phyloP scores from a whole-genome alignment of 2,888 invertebrate genomes.

The Apodemia zela region DNA sequence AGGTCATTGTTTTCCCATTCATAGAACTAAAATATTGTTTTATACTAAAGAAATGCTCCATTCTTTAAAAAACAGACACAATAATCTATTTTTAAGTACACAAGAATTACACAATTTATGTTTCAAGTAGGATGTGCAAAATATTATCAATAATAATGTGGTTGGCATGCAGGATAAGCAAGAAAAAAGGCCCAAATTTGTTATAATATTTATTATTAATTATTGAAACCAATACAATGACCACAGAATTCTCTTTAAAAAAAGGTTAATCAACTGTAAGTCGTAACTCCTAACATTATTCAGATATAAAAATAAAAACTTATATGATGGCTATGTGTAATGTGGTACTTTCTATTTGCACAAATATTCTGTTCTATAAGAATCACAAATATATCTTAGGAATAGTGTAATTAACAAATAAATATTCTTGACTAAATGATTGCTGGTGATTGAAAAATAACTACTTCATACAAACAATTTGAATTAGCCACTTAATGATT shows the following conservation, averaged over 20 bases:
- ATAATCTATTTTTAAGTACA: neutral
- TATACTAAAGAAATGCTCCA: neutral
- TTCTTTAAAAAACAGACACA: neutral
- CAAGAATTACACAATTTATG: neutral
- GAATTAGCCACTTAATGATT: slow-evolving; percentile 9
- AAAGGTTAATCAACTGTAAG: slow-evolving; percentile 42
- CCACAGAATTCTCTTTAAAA: slow-evolving; percentile 39
- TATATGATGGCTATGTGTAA: slow-evolving; percentile 45
- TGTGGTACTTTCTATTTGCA: slow-evolving; percentile 17
- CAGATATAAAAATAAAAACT: slow-evolving; percentile 74
- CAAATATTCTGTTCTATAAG: slow-evolving; percentile 8
- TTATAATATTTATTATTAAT: slow-evolving; percentile 71
- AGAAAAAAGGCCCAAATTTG: slow-evolving; percentile 71
- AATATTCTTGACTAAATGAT: slow-evolving; percentile 11
- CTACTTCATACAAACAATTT: neutral
- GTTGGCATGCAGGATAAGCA: slow-evolving; percentile 71
- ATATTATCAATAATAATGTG: slow-evolving; percentile 44
- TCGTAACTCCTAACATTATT: slow-evolving; percentile 48
- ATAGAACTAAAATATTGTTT: neutral
- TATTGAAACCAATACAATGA: slow-evolving; percentile 69
- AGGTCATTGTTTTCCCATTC: neutral
- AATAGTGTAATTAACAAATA: slow-evolving; percentile 12
- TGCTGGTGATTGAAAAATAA: slow-evolving; percentile 6
- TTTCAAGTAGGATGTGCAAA: slow-evolving; percentile 14
- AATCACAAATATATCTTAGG: slow-evolving; percentile 15